Percentiles rank a stretch among this genome's conserved stretches.
These are phyloP conservation scores for Chondrosia reniformis DNA, from an alignment of 37 sponge, comb jelly and placozoan genomes.

Conservation along the genomic window DNA sequence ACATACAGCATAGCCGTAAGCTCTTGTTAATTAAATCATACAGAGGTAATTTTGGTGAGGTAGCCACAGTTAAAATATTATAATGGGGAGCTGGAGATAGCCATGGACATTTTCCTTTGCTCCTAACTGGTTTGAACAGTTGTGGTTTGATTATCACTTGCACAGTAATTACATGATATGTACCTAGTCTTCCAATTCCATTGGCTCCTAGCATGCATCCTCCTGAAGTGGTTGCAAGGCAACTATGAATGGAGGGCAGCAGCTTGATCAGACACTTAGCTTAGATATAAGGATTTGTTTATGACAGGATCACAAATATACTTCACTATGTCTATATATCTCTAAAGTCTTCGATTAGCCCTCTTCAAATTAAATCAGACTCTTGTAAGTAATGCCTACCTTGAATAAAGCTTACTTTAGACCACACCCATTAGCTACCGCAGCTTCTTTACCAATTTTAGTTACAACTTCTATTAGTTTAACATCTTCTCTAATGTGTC, in stretches of 20 bases:
- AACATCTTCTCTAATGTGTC: neutral
- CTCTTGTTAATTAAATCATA: too few species aligned
- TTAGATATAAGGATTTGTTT: neutral
- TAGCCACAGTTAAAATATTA: neutral
- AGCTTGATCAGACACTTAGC: neutral
- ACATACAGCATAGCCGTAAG: neutral
- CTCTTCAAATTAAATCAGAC: too few species aligned
- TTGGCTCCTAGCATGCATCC: constrained; percentile 68
- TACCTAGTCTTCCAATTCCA: constrained; percentile 66
- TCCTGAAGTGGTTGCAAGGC: constrained; percentile 48
- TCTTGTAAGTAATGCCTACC: too few species aligned
- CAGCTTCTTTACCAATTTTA: neutral
- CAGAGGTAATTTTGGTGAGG: neutral
- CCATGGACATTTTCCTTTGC: too few species aligned
- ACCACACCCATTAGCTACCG: constrained; percentile 65
- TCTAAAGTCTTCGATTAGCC: too few species aligned
- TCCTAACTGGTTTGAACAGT: neutral
- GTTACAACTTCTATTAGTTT: neutral
- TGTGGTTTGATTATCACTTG: neutral
- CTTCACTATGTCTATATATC: too few species aligned
- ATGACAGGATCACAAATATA: neutral
- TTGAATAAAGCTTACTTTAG: constrained; percentile 67
- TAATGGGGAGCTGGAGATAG: neutral
- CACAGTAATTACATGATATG: neutral
- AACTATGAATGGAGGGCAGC: constrained; percentile 8